These are phyloP conservation scores for Miniopterus natalensis DNA, from an alignment of 2,113 vertebrate species.

Conservation along the genomic window DNA sequence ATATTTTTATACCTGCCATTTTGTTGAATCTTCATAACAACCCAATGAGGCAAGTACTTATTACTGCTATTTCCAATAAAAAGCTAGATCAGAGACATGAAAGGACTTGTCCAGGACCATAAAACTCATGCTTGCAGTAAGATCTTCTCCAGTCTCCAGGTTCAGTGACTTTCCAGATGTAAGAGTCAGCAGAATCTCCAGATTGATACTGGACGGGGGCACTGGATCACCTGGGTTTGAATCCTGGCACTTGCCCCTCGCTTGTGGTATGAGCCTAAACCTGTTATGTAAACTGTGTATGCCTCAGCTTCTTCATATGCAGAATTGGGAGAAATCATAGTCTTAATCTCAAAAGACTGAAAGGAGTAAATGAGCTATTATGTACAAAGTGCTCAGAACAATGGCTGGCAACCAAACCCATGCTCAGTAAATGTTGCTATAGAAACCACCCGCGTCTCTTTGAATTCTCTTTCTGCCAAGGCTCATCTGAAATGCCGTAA, in stretches of 20 bases:
- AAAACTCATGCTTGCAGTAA: not conserved
- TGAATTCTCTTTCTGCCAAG: slow-evolving; percentile 55
- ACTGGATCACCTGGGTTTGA: not conserved
- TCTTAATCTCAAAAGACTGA: slow-evolving; percentile 1
- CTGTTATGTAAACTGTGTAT: not conserved
- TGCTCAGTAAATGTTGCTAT: slow-evolving; percentile 59
- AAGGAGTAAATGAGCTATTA: not conserved
- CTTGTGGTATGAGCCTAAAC: not conserved
- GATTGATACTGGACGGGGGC: rapidly evolving
- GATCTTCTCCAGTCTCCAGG: not conserved
- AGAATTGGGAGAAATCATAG: not conserved
- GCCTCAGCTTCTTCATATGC: slow-evolving; percentile 14
- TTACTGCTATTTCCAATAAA: not conserved
- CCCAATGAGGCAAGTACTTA: not conserved
- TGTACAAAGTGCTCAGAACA: slow-evolving; percentile 3
- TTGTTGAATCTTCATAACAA: not conserved
- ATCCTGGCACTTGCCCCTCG: not conserved
- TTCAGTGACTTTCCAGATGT: not conserved
- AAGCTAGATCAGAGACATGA: not conserved
- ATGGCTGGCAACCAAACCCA: not conserved
- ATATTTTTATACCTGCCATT: not conserved
- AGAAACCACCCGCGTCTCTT: slow-evolving; percentile 15
- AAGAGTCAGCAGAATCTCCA: not conserved
- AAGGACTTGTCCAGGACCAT: not conserved
- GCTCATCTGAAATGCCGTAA: slow-evolving; percentile 36